A percentile compares a stretch with the other conserved stretches of the same genome.
Evolutionary conservation across 2,113 vertebrate genomes (phyloP).

Genomic region (Balaeniceps rex): DNA sequence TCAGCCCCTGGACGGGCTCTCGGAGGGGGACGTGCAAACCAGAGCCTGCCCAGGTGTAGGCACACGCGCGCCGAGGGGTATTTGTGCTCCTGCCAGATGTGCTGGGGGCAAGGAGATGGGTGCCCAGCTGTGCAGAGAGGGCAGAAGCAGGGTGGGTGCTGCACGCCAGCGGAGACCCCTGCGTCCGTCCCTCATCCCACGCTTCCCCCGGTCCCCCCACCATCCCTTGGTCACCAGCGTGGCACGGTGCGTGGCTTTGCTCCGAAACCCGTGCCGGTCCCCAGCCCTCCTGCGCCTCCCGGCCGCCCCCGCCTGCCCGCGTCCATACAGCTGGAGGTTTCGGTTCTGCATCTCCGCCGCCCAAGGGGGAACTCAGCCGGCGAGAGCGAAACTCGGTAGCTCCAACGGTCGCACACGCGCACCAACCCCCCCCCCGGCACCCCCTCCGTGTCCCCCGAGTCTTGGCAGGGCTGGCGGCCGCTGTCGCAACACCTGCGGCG

Average conservation of each 20-base stretch:
- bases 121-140: background rate
- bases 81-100: background rate
- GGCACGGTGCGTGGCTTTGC: background rate
- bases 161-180: background rate
- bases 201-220: too few relatives aligned
- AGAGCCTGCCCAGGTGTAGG: background rate
- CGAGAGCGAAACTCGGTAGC: conserved; percentile 65
- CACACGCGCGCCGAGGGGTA: accelerated
- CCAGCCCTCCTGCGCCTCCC: background rate
- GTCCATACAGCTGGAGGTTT: conserved; percentile 77
- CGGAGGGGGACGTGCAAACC: accelerated
- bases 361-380: conserved; percentile 72
- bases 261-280: accelerated
- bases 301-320: background rate
- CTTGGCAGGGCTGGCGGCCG: background rate
- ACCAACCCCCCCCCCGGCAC: background rate
- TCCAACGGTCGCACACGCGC: conserved; percentile 55
- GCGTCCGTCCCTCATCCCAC: accelerated
- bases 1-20: too few relatives aligned
- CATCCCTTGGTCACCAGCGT: background rate
- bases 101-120: background rate
- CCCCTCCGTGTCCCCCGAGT: background rate
- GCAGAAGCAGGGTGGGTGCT: background rate
- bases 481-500: background rate
- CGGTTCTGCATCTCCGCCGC: conserved; percentile 71